A percentile compares a stretch with the other conserved stretches of the same genome.
These are phyloP conservation scores for Channa argus DNA, from an alignment of 2,113 vertebrate species.

Conservation along the genomic window DNA sequence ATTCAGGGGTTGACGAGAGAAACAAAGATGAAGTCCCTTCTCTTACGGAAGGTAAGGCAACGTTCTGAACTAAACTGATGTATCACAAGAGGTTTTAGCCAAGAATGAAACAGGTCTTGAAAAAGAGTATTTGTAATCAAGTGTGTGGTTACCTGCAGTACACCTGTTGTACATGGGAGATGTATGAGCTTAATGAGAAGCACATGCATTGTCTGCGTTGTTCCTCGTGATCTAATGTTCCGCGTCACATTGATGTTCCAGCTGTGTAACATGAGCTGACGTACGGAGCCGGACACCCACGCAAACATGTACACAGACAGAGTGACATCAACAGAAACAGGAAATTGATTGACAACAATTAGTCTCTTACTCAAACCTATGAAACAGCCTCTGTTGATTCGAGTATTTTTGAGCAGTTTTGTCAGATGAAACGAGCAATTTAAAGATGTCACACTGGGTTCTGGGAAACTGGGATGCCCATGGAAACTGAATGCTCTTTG, in stretches of 20 bases:
- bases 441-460: neutral
- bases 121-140: neutral
- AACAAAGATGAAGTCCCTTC: constrained; percentile 4
- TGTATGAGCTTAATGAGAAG: neutral
- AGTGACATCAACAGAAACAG: neutral
- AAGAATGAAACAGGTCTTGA: no score
- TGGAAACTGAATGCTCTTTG: neutral
- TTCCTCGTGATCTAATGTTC: neutral
- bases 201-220: neutral
- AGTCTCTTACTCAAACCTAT: neutral
- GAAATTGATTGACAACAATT: neutral
- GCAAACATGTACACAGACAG: neutral
- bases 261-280: constrained; percentile 28
- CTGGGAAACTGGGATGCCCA: neutral
- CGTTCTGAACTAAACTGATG: neutral
- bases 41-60: constrained; percentile 50
- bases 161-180: neutral
- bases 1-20: constrained; percentile 7
- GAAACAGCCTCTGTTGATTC: neutral
- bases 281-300: neutral
- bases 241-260: constrained; percentile 16
- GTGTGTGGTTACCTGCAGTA: neutral
- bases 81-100: neutral
- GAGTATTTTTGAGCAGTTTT: neutral
- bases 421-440: neutral